These are phyloP conservation scores for mouse (Mus musculus) DNA, from an alignment of 2,113 vertebrate genomes.

Conservation along the genomic window DNA sequence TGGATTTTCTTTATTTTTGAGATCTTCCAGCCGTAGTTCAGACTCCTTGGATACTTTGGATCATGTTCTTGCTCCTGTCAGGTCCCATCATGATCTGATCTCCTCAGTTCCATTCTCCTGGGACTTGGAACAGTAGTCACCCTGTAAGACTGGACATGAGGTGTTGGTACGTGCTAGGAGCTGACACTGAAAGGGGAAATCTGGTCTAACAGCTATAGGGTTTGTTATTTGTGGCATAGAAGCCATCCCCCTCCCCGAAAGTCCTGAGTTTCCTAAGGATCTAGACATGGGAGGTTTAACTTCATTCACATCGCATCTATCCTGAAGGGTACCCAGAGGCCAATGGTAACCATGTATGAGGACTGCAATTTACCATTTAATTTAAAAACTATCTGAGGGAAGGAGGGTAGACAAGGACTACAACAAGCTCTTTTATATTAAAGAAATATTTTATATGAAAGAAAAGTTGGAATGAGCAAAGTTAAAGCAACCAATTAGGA, in stretches of 20 bases:
- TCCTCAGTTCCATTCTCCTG: accelerated
- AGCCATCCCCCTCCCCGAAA: accelerated
- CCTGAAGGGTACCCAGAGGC: neutral
- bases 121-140: too few relatives aligned
- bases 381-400: conserved; percentile 49
- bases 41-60: neutral
- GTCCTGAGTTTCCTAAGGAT: neutral
- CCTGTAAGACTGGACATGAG: neutral
- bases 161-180: neutral
- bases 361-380: neutral
- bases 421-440: conserved; percentile 47
- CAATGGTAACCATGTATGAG: neutral
- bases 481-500: conserved; percentile 68
- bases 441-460: neutral
- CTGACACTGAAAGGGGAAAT: accelerated
- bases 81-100: neutral
- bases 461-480: conserved; percentile 67
- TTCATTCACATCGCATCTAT: neutral
- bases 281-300: neutral
- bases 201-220: accelerated
- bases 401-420: neutral
- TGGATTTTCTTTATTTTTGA: neutral
- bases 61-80: neutral
- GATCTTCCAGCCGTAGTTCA: neutral
- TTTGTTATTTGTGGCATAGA: neutral